Evolutionary conservation across 2,797 vertebrate genomes (phyloP).

Genomic region (Mastacembelus armatus): DNA sequence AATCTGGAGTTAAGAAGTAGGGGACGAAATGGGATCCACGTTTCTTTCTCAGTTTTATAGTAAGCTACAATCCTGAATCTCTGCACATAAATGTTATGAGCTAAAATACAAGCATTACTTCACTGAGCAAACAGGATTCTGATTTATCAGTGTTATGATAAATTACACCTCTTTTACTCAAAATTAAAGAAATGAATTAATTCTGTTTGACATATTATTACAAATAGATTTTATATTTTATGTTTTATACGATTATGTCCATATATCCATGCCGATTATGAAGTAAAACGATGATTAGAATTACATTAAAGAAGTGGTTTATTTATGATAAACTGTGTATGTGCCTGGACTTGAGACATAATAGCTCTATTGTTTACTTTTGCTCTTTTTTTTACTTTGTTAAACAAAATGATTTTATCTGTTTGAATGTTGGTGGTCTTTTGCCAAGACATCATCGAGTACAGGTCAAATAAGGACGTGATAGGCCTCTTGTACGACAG

Average conservation of each 20-base stretch:
- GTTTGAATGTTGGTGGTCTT: too few species aligned
- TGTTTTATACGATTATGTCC: not conserved
- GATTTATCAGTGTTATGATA: constrained; percentile 26
- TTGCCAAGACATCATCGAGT: too few species aligned
- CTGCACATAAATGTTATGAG: constrained; percentile 1
- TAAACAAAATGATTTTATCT: too few species aligned
- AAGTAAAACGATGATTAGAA: too few species aligned
- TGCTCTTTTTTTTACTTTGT: too few species aligned
- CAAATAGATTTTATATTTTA: not conserved
- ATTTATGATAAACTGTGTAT: not conserved
- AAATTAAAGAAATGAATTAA: too few species aligned
- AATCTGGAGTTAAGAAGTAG: too few species aligned
- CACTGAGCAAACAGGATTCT: constrained; percentile 1
- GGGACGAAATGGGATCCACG: too few species aligned
- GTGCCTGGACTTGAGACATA: not conserved
- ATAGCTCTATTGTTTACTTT: not conserved
- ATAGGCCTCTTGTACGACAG: constrained; percentile 9
- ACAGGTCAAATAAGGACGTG: not conserved
- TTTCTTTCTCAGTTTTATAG: too few species aligned
- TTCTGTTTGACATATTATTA: too few species aligned
- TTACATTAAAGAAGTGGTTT: not conserved
- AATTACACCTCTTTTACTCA: too few species aligned
- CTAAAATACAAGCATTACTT: constrained; percentile 20
- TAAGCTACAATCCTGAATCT: constrained; percentile 24
- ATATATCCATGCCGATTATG: too few species aligned